Conservation (phyloP, 2,113 vertebrate genomes). For the Gracilinanus agilis region DNA sequence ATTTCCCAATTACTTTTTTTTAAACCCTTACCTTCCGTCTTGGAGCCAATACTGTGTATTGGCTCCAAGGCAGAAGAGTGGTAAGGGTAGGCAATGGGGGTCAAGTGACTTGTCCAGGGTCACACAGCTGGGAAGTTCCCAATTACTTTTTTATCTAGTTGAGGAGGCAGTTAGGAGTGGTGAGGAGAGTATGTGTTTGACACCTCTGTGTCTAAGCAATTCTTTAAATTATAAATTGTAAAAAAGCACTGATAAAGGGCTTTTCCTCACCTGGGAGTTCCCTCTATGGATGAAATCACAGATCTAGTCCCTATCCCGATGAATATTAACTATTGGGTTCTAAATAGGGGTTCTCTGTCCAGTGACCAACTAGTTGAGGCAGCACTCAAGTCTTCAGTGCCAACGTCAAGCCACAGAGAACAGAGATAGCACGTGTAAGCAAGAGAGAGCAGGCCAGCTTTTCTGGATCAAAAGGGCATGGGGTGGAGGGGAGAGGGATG, state of each 20-base stretch:
- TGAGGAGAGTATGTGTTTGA: background rate
- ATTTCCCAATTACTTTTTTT: background rate
- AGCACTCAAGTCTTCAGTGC: background rate
- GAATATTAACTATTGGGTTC: background rate
- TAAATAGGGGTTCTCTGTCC: background rate
- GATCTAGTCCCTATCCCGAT: background rate
- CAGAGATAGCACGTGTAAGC: background rate
- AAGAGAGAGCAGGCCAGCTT: background rate
- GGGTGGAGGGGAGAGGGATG: background rate
- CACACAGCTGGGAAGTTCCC: no score
- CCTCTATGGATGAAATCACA: background rate
- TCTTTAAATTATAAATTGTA: background rate
- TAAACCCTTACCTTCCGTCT: no score
- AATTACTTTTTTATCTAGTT: background rate
- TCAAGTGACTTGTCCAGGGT: no score
- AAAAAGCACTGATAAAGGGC: background rate
- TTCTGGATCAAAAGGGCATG: background rate
- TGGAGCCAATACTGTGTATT: no score
- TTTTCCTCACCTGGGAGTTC: background rate
- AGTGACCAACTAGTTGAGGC: background rate
- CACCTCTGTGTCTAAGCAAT: background rate
- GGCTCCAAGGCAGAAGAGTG: no score
- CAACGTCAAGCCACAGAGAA: background rate
- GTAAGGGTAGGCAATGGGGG: no score
- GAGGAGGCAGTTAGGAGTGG: background rate